Evolutionary conservation across 2,113 vertebrate species (phyloP).

Genomic region (Pseudorasbora parva): DNA sequence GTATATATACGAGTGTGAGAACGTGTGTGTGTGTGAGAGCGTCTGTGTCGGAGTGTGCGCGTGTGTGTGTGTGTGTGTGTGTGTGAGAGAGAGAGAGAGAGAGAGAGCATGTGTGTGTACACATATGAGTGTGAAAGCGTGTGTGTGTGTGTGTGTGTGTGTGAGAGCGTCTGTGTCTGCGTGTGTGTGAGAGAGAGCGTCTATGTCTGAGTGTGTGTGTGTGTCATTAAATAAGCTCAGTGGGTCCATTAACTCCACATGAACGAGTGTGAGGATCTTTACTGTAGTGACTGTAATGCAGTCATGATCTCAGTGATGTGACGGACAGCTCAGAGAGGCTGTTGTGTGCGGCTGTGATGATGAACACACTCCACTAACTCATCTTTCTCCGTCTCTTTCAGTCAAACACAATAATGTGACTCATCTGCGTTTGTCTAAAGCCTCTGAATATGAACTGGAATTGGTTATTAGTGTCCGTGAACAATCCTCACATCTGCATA

Average conservation of each 20-base stretch:
- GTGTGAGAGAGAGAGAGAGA: no score
- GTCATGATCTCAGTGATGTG: slow-evolving; percentile 28
- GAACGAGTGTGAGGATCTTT: background rate
- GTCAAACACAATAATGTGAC: background rate
- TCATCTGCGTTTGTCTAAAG: background rate
- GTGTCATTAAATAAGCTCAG: background rate
- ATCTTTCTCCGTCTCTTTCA: background rate
- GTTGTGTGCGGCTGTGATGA: slow-evolving; percentile 29
- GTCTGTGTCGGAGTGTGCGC: no score
- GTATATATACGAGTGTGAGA: no score
- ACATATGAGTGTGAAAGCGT: no score
- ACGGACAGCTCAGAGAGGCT: slow-evolving; percentile 33
- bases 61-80: no score
- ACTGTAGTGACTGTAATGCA: background rate
- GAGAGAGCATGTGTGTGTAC: no score
- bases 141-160: no score
- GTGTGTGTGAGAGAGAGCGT: no score
- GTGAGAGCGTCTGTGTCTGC: no score
- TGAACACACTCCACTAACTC: slow-evolving; percentile 34
- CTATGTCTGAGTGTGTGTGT: background rate
- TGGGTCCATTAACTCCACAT: background rate
- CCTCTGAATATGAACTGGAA: slow-evolving; percentile 8
- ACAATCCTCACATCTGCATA: slow-evolving; percentile 47
- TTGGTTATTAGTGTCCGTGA: slow-evolving; percentile 18
- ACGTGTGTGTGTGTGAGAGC: no score